Evolutionary conservation across 37 sponge, comb jelly and placozoan species (phyloP).

Genomic region (Cladorhizidae sp.): DNA sequence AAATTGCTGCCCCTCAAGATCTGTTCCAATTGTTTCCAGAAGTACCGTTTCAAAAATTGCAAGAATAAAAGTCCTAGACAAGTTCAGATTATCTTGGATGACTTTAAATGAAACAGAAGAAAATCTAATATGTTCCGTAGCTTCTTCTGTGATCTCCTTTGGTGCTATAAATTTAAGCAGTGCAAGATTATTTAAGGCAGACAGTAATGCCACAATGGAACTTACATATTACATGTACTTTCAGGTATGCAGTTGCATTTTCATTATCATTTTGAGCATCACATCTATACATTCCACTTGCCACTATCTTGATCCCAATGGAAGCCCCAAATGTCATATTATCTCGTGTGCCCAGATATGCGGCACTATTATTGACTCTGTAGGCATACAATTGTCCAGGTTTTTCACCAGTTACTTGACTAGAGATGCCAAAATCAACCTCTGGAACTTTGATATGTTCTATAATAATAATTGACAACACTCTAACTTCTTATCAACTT

Average conservation of each 20-base stretch:
- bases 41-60: not conserved
- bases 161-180: not conserved
- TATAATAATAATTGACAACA: not conserved
- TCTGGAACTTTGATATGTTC: not conserved
- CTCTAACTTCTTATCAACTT: not conserved
- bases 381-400: constrained; percentile 38
- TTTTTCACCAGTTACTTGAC: constrained; percentile 1
- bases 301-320: constrained; percentile 11
- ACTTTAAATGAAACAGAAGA: not conserved
- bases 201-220: not conserved
- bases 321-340: not conserved
- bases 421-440: not conserved
- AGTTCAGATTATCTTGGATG: not conserved
- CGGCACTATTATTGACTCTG: constrained; percentile 8
- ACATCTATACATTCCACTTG: constrained; percentile 21
- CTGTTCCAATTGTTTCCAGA: constrained; percentile 6
- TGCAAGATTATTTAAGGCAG: not conserved
- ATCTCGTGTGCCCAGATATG: constrained; percentile 7
- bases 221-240: not conserved
- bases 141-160: not conserved
- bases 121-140: not conserved
- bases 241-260: not conserved
- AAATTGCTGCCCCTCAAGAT: not conserved
- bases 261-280: constrained; percentile 25
- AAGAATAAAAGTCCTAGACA: not conserved